phyloP scores from a whole-genome alignment of 2,888 invertebrate genomes.

The Athalia rosae region DNA sequence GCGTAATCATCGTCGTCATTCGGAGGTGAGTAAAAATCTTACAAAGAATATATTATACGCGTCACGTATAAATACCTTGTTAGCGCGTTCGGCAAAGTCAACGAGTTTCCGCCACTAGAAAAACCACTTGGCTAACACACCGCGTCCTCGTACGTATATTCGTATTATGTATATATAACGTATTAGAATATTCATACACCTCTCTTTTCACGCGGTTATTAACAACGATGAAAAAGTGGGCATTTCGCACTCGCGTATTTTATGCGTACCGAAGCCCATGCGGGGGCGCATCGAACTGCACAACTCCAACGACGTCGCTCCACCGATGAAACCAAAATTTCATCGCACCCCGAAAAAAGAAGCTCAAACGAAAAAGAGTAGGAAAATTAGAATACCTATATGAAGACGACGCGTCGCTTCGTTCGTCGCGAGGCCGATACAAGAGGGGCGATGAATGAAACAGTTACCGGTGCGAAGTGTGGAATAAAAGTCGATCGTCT shows the following conservation, averaged over 20 bases:
- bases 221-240: constrained; percentile 1
- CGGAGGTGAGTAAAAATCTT: constrained; percentile 15
- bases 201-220: constrained; percentile 8
- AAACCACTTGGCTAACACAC: background rate
- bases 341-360: too few relatives aligned
- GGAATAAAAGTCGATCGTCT: too few relatives aligned
- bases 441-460: too few relatives aligned
- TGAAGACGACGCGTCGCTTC: background rate
- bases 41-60: constrained; percentile 1
- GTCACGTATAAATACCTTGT: constrained; percentile 42
- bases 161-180: background rate
- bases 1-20: background rate
- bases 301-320: too few relatives aligned
- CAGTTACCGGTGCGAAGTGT: too few relatives aligned
- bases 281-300: too few relatives aligned
- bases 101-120: constrained; percentile 19
- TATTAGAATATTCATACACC: constrained; percentile 10
- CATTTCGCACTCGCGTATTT: constrained; percentile 10
- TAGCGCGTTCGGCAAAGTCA: constrained; percentile 31
- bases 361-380: background rate
- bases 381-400: background rate
- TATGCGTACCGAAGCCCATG: too few relatives aligned
- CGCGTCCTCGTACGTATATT: background rate
- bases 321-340: too few relatives aligned
- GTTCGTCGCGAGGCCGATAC: too few relatives aligned